Conservation (phyloP, 2,113 vertebrate species). For the Osmerus eperlanus region DNA sequence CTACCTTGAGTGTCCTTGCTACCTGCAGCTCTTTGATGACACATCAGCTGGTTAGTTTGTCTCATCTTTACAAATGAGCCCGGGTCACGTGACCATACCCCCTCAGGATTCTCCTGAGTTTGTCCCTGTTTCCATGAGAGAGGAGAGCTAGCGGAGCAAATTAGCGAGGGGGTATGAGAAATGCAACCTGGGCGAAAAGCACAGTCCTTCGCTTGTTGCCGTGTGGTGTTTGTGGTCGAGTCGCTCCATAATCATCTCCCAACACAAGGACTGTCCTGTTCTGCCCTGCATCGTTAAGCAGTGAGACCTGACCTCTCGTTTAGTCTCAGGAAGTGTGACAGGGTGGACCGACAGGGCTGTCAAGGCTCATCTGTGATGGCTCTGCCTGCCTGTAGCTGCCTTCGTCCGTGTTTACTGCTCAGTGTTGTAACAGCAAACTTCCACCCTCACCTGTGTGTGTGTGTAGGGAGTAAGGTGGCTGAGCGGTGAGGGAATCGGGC, state of each 20-base stretch:
- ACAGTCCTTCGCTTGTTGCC: background rate
- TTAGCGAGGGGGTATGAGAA: background rate
- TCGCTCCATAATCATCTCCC: constrained; percentile 26
- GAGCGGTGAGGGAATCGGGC: no score
- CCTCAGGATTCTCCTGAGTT: background rate
- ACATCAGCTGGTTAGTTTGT: background rate
- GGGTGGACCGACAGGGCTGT: no score
- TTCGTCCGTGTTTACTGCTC: no score
- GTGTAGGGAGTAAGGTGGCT: no score
- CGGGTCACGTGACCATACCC: background rate
- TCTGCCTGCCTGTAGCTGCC: no score
- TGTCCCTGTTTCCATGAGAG: background rate
- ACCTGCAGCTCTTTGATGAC: background rate
- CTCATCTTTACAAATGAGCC: constrained; percentile 1
- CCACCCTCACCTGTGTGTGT: no score
- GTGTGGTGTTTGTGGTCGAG: constrained; percentile 28
- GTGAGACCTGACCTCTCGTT: constrained; percentile 10
- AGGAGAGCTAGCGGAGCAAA: background rate
- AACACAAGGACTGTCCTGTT: constrained; percentile 31
- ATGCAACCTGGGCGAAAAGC: no score
- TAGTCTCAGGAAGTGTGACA: background rate
- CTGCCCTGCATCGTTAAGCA: constrained; percentile 6
- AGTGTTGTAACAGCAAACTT: no score
- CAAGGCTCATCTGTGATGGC: no score
- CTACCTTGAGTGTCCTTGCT: constrained; percentile 11